Evolutionary conservation across 1,140 invertebrate species (phyloP), one percentile per base, ranked within the genome.

Genomic region (Cydia strobilella): DNA sequence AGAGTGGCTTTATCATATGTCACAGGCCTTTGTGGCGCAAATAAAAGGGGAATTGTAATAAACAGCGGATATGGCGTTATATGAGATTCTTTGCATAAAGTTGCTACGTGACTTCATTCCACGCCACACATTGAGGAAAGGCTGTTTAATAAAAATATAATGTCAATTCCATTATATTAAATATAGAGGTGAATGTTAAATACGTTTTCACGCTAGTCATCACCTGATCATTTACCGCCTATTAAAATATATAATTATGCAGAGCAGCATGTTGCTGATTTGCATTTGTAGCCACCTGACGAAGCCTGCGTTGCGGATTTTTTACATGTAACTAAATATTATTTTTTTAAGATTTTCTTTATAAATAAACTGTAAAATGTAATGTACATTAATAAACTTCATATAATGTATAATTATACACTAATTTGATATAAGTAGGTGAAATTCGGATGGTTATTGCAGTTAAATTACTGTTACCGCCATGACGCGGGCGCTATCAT

Each of bases 71-170:
- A 63, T 63, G 9, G 12, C 20, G 62, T 63, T 31, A 31, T 63
- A 63, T 63, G 62, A 63, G 62, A 63, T 63, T 63, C 31, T 63
- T 63, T 25, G 62, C 62, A 23, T 62, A 62, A 62, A 62, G 62
- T 63, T 23, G 23, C 25, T 25, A 23, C 20, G 25, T 63, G 62
- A 63, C 62, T 25, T 63, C 62, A 31, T 63, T 63, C 23, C 23
- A 5, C 62, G 10, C 25, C 62, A 13, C 10, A 13, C 1, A 25
- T 23, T 25, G 25, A 20, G 20, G 6, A 25, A 25, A 10, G 35
- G 35, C 35, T 39, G 10, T 39, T 39, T 39, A 39, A 39, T 39
- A 39, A 20, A 25, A 25, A 31, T 63, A 23, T 23, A 63, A 63
- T 63, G 13, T 15, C 10, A 25, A 23, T 62, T 23, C 7, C 23